A percentile compares a stretch with the other conserved stretches of the same genome.
These are phyloP conservation scores for Cylas formicarius DNA, from an alignment of 1,140 invertebrate genomes.

Conservation along the genomic window DNA sequence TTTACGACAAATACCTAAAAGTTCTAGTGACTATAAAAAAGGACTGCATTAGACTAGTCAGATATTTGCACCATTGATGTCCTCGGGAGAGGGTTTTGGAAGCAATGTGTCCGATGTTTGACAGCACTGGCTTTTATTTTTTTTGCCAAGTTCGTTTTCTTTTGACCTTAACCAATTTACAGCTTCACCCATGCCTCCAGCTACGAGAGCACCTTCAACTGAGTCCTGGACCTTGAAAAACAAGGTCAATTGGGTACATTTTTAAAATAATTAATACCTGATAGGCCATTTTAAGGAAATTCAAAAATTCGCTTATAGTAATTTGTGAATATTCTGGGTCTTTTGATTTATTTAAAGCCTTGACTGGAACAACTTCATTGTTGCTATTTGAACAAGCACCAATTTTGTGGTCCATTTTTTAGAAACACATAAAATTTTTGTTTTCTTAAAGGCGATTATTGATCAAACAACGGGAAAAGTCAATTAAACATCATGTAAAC, in stretches of 20 bases:
- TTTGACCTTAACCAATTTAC: constrained; percentile 58
- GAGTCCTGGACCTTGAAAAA: constrained; percentile 47
- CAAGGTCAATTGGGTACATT: not conserved
- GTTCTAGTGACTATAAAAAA: constrained; percentile 1
- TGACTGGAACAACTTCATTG: too few species aligned
- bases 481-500: too few species aligned
- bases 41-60: too few species aligned
- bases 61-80: constrained; percentile 23
- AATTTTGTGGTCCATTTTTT: too few species aligned
- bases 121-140: constrained; percentile 16
- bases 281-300: constrained; percentile 65
- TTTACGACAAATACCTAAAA: constrained; percentile 10
- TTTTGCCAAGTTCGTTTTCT: constrained; percentile 39
- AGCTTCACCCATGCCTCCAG: constrained; percentile 46
- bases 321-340: too few species aligned
- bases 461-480: too few species aligned
- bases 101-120: constrained; percentile 27
- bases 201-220: constrained; percentile 51
- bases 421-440: too few species aligned
- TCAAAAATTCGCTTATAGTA: constrained; percentile 61
- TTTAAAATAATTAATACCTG: constrained; percentile 41
- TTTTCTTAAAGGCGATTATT: too few species aligned
- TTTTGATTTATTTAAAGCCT: too few species aligned
- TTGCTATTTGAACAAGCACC: too few species aligned
- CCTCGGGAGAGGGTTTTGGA: constrained; percentile 15